Conservation (phyloP, 1,140 invertebrate species). For the Piezodorus guildinii region DNA sequence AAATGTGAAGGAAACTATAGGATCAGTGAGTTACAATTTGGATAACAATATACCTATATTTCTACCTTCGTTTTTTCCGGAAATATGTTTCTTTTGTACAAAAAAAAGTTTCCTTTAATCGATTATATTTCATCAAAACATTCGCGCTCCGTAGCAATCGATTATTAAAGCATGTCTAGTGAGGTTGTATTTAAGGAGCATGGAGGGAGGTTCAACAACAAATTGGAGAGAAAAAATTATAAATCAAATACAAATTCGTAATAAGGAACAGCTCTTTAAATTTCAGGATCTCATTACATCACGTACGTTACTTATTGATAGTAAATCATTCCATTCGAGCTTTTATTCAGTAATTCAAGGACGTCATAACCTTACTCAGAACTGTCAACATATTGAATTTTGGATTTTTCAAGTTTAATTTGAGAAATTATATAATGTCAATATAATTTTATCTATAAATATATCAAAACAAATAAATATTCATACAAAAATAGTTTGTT, state of each 20-base stretch:
- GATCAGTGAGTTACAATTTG: no score
- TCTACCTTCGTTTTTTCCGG: no score
- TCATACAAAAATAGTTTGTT: no score
- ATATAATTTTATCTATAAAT: background rate
- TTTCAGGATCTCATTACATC: constrained; percentile 50
- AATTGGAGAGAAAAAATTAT: constrained; percentile 45
- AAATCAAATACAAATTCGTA: constrained; percentile 43
- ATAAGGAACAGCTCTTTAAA: constrained; percentile 42
- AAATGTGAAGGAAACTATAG: no score
- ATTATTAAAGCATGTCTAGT: constrained; percentile 5
- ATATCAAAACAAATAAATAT: background rate
- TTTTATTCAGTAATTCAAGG: constrained; percentile 5
- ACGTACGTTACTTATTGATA: constrained; percentile 36
- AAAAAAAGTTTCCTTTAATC: no score
- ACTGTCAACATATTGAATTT: background rate
- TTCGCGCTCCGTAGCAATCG: no score
- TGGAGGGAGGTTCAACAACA: background rate
- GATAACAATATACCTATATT: no score
- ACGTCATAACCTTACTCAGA: background rate
- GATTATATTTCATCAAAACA: no score
- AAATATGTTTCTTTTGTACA: no score
- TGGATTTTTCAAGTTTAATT: background rate
- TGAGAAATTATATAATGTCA: background rate
- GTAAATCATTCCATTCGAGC: background rate
- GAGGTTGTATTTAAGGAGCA: background rate